Base-by-base conservation (phyloP, 2,888 invertebrate species). In the Lasioglossum leucozonium region DNA sequence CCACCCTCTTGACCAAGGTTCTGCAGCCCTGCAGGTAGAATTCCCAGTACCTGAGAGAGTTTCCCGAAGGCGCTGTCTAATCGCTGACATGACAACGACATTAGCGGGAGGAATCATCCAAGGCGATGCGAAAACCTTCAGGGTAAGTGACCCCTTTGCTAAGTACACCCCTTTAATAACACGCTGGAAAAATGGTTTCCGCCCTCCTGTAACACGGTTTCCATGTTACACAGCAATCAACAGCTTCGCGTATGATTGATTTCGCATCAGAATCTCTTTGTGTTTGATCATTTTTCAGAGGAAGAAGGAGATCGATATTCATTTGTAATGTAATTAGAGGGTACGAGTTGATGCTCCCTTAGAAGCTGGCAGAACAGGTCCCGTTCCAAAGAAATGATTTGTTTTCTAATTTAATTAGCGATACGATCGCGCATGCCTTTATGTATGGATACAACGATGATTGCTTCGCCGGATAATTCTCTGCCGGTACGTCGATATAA, bases 21-120 rank as follows among this genome's bases (percentile, higher is more conserved):
- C 58, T 34, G 62, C 44, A 77, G 58, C 47, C 77, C 47, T 77
- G 55, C 88, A 88, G 88, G 88, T 88, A 88, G 76, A 73, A 51
- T 69, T 72, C 67, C 37, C 67, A 78, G 81, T 88, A 88, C 88
- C 88, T 84, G 83, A 58, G 30, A 67, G 69, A 88, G 44, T 85
- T 88, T 88, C 85, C 88, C 85, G 67, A 72, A 88, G 79, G 42
- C 73, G 47, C 44, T 26, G 40, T 34, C 82, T 84, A 87, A 82
- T 83, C 83, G 84, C 77, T 74, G 55, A 77, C 87, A 81, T 77
- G 79, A 84, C 76, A 67, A 82, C 40, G 71, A 76, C 82, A 86
- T 86, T 79, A 82, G 77, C 26, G 13, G 51, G 30, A 47, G n/a
- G 72, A 78, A 75, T 84, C 72, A 55, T 75, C 62, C 75, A 75